phyloP scores from a whole-genome alignment of 1,140 invertebrate species.

The Ips nitidus region DNA sequence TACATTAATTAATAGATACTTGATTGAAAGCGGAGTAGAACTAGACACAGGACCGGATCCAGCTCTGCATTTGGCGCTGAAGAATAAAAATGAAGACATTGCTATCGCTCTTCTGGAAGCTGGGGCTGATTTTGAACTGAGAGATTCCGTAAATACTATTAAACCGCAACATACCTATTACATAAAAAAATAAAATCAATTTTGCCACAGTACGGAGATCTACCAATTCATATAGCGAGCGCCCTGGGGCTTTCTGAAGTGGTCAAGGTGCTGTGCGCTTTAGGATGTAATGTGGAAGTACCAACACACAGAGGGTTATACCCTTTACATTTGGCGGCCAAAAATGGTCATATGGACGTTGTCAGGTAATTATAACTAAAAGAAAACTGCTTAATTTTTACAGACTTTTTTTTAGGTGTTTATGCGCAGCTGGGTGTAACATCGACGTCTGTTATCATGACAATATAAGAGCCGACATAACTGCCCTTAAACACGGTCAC shows the following conservation, averaged over 20 bases:
- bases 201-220: constrained; percentile 67
- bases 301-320: constrained; percentile 68
- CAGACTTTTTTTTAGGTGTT: constrained; percentile 54
- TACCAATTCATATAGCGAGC: constrained; percentile 73
- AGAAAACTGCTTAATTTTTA: neutral
- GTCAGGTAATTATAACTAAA: constrained; percentile 56
- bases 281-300: constrained; percentile 72
- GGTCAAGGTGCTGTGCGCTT: constrained; percentile 73
- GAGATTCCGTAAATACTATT: constrained; percentile 61
- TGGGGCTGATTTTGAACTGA: constrained; percentile 70
- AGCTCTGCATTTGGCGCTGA: constrained; percentile 66
- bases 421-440: constrained; percentile 73
- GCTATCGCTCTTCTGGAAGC: constrained; percentile 67
- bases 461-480: constrained; percentile 79
- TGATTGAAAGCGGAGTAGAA: constrained; percentile 64
- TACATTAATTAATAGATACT: constrained; percentile 41
- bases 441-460: constrained; percentile 69
- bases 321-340: constrained; percentile 75
- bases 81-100: constrained; percentile 60
- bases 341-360: constrained; percentile 73
- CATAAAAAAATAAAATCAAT: neutral
- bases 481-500: constrained; percentile 77
- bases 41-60: constrained; percentile 58
- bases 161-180: neutral
- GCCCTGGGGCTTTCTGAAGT: constrained; percentile 67